Conservation (phyloP, 2,797 vertebrate genomes). For the Parauchenoglanis punctatus region DNA sequence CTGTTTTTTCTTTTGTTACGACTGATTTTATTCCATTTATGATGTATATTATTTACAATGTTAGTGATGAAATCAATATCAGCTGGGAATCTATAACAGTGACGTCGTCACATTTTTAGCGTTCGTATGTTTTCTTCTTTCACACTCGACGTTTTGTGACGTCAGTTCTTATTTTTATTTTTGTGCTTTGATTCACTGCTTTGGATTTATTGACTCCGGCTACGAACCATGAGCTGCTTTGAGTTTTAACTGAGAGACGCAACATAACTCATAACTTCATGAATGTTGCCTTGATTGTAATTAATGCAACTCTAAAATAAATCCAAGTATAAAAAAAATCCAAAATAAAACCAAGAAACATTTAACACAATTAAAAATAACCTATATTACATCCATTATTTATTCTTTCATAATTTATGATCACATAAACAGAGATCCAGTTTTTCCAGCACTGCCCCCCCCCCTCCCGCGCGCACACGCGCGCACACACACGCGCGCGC, state of each 20-base stretch:
- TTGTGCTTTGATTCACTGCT: background rate
- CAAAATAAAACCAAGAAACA: background rate
- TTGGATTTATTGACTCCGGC: background rate
- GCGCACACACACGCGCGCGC: too few species aligned
- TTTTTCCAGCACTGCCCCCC: background rate
- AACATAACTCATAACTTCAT: background rate
- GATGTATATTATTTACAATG: background rate
- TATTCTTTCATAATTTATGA: background rate
- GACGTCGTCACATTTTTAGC: background rate
- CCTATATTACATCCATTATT: background rate
- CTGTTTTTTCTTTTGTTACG: background rate
- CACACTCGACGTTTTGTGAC: background rate
- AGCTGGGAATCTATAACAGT: background rate
- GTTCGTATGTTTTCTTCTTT: background rate
- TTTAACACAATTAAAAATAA: background rate
- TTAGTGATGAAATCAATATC: background rate
- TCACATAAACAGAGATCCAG: background rate
- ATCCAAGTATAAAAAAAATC: background rate
- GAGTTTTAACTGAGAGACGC: background rate
- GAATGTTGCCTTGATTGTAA: background rate
- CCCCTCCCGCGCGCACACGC: background rate
- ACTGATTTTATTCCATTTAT: background rate
- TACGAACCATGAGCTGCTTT: background rate
- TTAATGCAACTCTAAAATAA: background rate
- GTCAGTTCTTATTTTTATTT: background rate